Evolutionary conservation across 2,113 vertebrate genomes (phyloP), one percentile per base, ranked within the genome.

Genomic region (Lagopus leucura): DNA sequence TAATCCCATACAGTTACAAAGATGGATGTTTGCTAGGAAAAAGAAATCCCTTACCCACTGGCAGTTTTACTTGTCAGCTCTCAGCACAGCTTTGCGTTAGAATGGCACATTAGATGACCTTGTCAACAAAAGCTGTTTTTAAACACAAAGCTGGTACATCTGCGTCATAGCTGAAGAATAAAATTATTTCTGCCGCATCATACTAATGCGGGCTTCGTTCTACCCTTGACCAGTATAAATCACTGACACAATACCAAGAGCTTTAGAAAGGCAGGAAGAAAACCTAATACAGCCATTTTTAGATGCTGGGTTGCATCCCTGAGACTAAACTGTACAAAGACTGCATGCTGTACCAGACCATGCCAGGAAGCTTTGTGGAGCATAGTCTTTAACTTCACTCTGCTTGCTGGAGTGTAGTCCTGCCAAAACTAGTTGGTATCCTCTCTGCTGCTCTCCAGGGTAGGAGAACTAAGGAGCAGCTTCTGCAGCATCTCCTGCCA

Each of bases 331-430:
- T 42, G 40, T 9, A 91, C 84, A 94, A 96, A 96, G 83, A 71
- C 72, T 90, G 92, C 60, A 82, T 76, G 47, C 86, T 90, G 86
- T 88, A 90, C 58, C 86, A 73, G 84, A 95, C 89, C 71, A 94
- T 76, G 74, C 86, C 94, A 90, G 89, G 81, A 89, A 96, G 89
- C 94, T 95, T 90, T 96, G 90, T 71, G 87, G 78, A 96, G 61
- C 91, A 92, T 54, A 92, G 75, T 82, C 71, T 92, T 95, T 93
- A 91, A 92, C 93, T 94, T 96, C 87, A 93, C 82, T 78, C 92
- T 82, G 89, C 67, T 92, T 8, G 0, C 78, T 91, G 91, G 81
- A 91, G 81, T 91, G 91, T 86, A 92, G 77, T 88, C 81, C 58
- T 92, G 91, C 87, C 92, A 94, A 92, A 94, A 69, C 43, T 84